Conservation (phyloP, 2,113 vertebrate species). For the Gnathonemus echidnorhynchus region DNA sequence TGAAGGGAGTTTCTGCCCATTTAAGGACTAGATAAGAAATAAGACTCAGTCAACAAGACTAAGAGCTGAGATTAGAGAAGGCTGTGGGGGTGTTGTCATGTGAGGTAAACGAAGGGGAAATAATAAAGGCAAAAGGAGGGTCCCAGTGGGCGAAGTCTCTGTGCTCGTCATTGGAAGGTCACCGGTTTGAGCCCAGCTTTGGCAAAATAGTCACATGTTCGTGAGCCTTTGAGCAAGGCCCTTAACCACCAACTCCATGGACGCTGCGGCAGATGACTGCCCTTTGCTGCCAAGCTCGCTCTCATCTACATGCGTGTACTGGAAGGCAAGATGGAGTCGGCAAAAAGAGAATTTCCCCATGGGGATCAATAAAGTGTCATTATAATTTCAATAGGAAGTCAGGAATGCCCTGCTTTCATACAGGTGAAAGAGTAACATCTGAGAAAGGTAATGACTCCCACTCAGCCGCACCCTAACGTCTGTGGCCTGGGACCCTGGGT, state of each 20-base stretch:
- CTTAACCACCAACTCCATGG: neutral
- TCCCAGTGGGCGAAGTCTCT: neutral
- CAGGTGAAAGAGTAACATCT: neutral
- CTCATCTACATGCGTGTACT: neutral
- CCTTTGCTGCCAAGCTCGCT: neutral
- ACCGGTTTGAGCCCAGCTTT: neutral
- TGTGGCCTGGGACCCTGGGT: neutral
- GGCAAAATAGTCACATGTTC: neutral
- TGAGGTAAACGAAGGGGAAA: neutral
- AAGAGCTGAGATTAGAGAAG: slow-evolving; percentile 20
- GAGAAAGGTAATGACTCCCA: neutral
- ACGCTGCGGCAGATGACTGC: neutral
- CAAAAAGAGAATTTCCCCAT: neutral
- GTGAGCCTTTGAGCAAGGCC: neutral
- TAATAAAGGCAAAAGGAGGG: neutral
- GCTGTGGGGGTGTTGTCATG: neutral
- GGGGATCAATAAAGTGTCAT: neutral
- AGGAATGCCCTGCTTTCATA: slow-evolving; percentile 24
- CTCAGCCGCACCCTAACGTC: neutral
- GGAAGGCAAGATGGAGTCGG: neutral
- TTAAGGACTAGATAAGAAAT: neutral
- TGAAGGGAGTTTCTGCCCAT: neutral
- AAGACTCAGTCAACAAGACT: slow-evolving; percentile 8
- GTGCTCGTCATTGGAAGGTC: neutral
- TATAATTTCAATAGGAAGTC: neutral